phyloP scores from a whole-genome alignment of 2,113 vertebrate species.

The Phyllostomus discolor region DNA sequence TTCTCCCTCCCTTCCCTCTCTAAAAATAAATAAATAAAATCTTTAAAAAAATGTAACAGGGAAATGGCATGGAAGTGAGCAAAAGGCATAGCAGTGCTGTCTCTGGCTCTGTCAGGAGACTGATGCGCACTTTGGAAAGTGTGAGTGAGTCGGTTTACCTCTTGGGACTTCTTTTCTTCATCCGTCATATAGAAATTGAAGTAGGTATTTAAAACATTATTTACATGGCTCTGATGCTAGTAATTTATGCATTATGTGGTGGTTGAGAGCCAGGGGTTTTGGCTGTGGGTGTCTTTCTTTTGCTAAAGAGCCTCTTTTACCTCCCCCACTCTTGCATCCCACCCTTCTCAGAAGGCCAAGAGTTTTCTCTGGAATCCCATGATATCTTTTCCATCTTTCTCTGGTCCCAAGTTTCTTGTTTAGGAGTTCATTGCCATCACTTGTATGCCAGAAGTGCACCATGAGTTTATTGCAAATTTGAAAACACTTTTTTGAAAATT shows the following conservation, averaged over 20 bases:
- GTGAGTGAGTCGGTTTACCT: background rate
- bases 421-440: background rate
- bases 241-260: background rate
- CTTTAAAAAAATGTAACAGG: background rate
- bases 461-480: background rate
- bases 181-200: background rate
- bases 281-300: background rate
- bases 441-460: background rate
- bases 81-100: background rate
- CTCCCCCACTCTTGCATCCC: background rate
- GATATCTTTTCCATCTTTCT: background rate
- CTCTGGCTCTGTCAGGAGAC: background rate
- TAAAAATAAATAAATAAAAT: too few relatives aligned
- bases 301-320: background rate
- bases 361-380: background rate
- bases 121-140: background rate
- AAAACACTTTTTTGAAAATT: constrained; percentile 31
- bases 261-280: background rate
- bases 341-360: background rate
- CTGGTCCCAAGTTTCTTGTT: background rate
- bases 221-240: background rate
- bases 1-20: too few relatives aligned
- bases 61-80: background rate
- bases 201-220: background rate
- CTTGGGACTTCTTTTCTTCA: background rate